Evolutionary conservation across 2,888 invertebrate species (phyloP).

Genomic region (Phortica okadai): DNA sequence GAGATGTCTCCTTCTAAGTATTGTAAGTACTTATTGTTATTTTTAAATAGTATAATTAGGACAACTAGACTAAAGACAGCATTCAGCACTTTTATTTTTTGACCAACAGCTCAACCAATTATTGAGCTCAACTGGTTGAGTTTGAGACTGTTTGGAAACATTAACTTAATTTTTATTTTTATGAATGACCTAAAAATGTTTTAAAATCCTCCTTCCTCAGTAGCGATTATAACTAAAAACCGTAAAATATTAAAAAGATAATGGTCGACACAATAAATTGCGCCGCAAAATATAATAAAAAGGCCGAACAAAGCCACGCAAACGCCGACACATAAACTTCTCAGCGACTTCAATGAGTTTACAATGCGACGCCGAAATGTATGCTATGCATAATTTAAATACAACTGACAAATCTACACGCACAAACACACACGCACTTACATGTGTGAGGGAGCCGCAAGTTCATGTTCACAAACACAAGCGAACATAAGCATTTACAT

Average conservation of each 20-base stretch:
- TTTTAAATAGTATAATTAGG: no score
- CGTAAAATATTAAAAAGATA: constrained; percentile 11
- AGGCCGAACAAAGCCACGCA: no score
- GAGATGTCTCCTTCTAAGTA: no score
- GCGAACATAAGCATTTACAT: neutral
- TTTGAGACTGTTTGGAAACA: no score
- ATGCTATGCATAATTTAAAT: constrained; percentile 18
- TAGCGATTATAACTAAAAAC: neutral
- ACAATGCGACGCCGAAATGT: constrained; percentile 10
- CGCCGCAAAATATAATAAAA: neutral
- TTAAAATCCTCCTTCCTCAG: no score
- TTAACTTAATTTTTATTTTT: no score
- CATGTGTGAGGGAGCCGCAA: constrained; percentile 11
- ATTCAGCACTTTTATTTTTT: no score
- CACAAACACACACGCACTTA: constrained; percentile 38
- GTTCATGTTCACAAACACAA: constrained; percentile 21
- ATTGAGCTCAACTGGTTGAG: no score
- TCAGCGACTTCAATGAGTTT: constrained; percentile 3
- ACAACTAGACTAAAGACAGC: no score
- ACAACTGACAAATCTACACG: constrained; percentile 17
- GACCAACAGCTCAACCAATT: no score
- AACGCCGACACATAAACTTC: neutral
- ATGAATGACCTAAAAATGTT: no score
- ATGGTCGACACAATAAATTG: constrained; percentile 17
- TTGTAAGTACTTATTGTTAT: no score